Percentiles rank a stretch among this genome's conserved stretches.
Conservation (phyloP, 2,888 invertebrate genomes). For the Lycia hirtaria region DNA sequence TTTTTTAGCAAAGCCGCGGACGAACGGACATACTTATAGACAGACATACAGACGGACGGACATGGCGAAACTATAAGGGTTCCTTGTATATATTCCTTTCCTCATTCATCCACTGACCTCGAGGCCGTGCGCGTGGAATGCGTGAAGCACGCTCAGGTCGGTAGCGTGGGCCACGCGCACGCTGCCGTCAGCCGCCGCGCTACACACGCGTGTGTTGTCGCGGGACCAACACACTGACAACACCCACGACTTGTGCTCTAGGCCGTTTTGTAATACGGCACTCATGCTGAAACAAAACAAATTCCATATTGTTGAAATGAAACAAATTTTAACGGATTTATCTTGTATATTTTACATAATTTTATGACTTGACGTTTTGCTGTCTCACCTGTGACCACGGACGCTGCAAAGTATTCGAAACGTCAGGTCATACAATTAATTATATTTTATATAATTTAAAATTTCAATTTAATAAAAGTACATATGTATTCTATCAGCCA, state of each 20-base stretch:
- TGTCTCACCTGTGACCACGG: too few relatives aligned
- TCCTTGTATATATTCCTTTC: too few relatives aligned
- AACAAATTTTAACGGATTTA: not conserved
- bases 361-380: too few relatives aligned
- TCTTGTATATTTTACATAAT: too few relatives aligned
- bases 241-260: conserved; percentile 97
- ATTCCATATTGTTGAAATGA: not conserved
- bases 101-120: conserved; percentile 88
- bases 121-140: conserved; percentile 95
- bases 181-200: conserved; percentile 94
- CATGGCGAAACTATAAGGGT: too few relatives aligned
- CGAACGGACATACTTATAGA: too few relatives aligned
- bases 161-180: conserved; percentile 95
- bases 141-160: conserved; percentile 92
- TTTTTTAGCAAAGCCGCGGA: too few relatives aligned
- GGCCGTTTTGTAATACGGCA: conserved; percentile 91
- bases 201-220: conserved; percentile 94
- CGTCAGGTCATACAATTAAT: not conserved
- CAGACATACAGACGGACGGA: too few relatives aligned
- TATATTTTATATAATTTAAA: too few relatives aligned
- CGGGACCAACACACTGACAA: conserved; percentile 94
- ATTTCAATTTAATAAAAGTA: too few relatives aligned
- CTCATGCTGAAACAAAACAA: conserved; percentile 88
- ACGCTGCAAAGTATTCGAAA: too few relatives aligned
- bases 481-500: too few relatives aligned